Percentiles rank a stretch among this genome's conserved stretches.
phyloP scores from a whole-genome alignment of 2,113 vertebrate genomes.

The Labrus mixtus region DNA sequence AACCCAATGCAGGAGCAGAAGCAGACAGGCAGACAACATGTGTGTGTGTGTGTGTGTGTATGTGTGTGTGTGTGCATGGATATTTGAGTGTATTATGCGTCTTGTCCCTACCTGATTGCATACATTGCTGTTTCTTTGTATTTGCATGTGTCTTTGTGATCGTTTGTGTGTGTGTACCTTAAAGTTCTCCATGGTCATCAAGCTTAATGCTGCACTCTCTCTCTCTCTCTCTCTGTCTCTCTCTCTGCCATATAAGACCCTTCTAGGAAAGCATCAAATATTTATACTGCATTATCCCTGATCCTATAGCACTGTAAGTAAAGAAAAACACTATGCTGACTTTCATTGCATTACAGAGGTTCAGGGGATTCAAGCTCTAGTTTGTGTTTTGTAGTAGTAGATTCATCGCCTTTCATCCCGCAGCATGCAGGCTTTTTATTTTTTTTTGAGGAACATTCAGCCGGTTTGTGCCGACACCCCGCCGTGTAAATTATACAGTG shows the following conservation, averaged over 20 bases:
- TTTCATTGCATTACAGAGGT: conserved; percentile 56
- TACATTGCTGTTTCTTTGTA: conserved; percentile 74
- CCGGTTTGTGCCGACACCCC: conserved; percentile 41
- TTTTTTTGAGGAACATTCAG: conserved; percentile 37
- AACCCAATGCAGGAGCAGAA: conserved; percentile 64
- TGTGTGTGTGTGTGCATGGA: conserved; percentile 5
- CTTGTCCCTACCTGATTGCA: conserved; percentile 16
- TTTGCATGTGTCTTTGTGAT: conserved; percentile 27
- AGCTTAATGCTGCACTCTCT: conserved; percentile 87
- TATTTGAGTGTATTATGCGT: background rate
- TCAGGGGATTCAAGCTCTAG: conserved; percentile 29
- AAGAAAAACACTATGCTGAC: conserved; percentile 65
- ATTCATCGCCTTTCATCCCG: conserved; percentile 45
- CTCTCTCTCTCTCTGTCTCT: conserved; percentile 54
- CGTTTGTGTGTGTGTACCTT: conserved; percentile 47
- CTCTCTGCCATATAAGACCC: conserved; percentile 80
- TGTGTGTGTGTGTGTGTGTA: conserved; percentile 11
- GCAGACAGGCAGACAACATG: conserved; percentile 29
- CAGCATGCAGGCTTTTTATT: too few relatives aligned
- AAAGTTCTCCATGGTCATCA: conserved; percentile 83
- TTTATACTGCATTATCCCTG: conserved; percentile 84
- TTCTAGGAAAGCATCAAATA: conserved; percentile 87
- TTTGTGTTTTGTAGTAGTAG: conserved; percentile 25
- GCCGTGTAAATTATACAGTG: conserved; percentile 37
- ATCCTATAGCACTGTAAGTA: conserved; percentile 73